Base-by-base conservation (phyloP, 1,140 invertebrate species). In the Brachionus asplanchnoidis region DNA sequence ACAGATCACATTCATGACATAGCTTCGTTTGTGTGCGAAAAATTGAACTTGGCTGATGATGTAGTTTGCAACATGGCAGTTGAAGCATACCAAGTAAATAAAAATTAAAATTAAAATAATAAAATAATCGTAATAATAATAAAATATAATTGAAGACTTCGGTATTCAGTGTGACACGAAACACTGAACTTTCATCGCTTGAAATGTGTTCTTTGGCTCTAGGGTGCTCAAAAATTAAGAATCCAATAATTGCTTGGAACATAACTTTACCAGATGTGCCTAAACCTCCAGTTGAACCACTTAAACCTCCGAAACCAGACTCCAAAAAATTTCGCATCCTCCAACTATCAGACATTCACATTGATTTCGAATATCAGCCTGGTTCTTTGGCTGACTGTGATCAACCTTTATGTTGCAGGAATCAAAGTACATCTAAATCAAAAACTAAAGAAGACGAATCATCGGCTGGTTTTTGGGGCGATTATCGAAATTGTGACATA, bases 281-380 rank as follows among this genome's bases (percentile, higher is more conserved):
- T 3, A 80, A 80, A 32, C 78, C 78, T 32, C 78, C 78, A 26
- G 78, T 80, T 60, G 32, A 32, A 3, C 78, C 78, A 8, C 20
- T 65, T 7, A 56, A 44, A 60, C 78, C 56, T n/a, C 78, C 78
- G 1, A 36, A 60, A 1, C 8, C 17, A 36, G 11, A 7, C 12
- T n/a, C 80, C 5, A 46, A 66, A 65, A 83, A 12, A 83, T 11
- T 83, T 17, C 32, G 56, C 20, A 90, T 95, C 20, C 89, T 94
- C 8, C 93, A 96, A 44, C 87, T 96, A 60, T 92, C 93, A 0
- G 95, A 96, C 87, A 92, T 94, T 56, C 95, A 96, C 87, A 92
- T 94, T 78, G 95, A 96, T 88, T 92, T 92, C 0, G 87, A 91
- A 4, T 97, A 96, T 87, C 88, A 91, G 83, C 88, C 91, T 1